Base-by-base conservation (phyloP, 2,888 invertebrate genomes). In the Eristalinus aeneus region DNA sequence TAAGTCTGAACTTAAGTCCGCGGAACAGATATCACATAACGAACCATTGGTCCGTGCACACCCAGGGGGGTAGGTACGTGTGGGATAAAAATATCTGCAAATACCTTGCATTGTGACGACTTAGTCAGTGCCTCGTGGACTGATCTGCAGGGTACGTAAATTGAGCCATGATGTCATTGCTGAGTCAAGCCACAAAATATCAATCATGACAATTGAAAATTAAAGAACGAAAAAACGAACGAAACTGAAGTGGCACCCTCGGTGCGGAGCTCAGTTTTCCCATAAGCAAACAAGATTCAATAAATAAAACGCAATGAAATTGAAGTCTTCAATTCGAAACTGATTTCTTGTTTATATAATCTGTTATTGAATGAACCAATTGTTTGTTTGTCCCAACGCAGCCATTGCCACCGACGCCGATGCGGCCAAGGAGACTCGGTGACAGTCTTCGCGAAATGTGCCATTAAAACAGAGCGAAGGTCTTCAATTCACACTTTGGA, bases 191-290 rank as follows among this genome's bases (percentile, higher is more conserved):
- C 36, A 39, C 34, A 64, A 64, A 34, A 22, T 23, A 34, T 64
- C 39, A 16, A 64, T 64, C 64, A 64, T 64, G 23, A 64, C 64
- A 64, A 64, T 64, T 64, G 64, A 64, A 64, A 64, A 64, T 64
- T 39, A 64, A 39, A 36, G 46, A 46, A 46, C 5, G n/a, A n/a
- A 39, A 6, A 16, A 39, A 39, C 2, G n/a, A 39, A 39, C 12
- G n/a, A 1, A 36, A 39, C 23, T 64, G 64, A 64, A 63, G 31
- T 60, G 31, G 31, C 60, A 60, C 27, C n/a, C 27, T 60, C 27
- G 60, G 23, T 9, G 8, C 46, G 46, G 16, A 16, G 46, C 46
- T 16, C 16, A 46, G 46, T 46, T 46, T 46, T 46, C 46, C 46
- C 46, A 46, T 46, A 46, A 46, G 5, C 27, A 27, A 27, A 27